Evolutionary conservation across 1,140 invertebrate genomes (phyloP), one percentile per base, ranked within the genome.

Genomic region (Pantala flavescens): DNA sequence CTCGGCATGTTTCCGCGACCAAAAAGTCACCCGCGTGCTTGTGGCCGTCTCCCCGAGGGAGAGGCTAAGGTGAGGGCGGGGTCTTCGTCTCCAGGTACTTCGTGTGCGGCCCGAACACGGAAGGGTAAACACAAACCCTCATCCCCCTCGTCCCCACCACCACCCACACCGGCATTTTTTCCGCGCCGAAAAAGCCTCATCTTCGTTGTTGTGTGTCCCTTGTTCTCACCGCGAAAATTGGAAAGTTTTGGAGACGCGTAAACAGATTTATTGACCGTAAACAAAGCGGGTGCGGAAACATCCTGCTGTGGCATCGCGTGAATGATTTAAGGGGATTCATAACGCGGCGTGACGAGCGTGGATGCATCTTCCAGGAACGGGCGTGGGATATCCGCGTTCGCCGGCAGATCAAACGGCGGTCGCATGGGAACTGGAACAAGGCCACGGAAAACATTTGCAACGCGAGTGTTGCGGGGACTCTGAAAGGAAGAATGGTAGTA

Each of bases 201-300:
- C 16, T 63, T 36, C 9, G 28, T 36, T 36, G 28, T 36, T 36
- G 9, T 36, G 28, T 36, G 12, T 12, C 49, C n/a, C 49, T 16
- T 16, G n/a, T 63, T 63, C n/a, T 63, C 16, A 21, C 49, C 49
- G n/a, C 49, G 12, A 63, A 63, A 63, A 63, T 63, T 63, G 49
- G 49, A 63, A 63, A 63, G 49, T 63, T 63, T 63, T 2, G 28
- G 28, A 36, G 28, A 12, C 49, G 49, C 49, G 5, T 21, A 63
- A 63, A 63, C 49, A 63, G 49, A 63, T 63, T 63, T 63, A 63
- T 63, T 63, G 49, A 63, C 49, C 49, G 49, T 63, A 63, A 63
- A 63, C 49, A 63, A 63, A 63, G 49, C 14, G 49, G 49, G 49
- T 16, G 49, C 49, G 49, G 49, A 63, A 36, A 36, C 28, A 36